Evolutionary conservation across 2,797 vertebrate species (phyloP).

Genomic region (Lepilemur ruficaudatus): DNA sequence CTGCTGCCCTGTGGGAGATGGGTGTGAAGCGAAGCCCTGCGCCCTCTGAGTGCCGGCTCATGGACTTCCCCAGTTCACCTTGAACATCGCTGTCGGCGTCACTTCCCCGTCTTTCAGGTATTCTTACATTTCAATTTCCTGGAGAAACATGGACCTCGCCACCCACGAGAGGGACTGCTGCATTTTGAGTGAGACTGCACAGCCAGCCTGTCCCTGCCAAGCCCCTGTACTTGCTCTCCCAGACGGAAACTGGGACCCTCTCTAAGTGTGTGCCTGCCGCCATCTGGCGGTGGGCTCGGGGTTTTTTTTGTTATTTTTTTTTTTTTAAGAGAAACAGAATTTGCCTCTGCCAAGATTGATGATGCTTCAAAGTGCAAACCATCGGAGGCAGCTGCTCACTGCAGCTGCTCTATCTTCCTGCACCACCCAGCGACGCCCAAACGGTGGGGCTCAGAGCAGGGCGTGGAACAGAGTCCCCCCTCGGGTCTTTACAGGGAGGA

Average conservation of each 20-base stretch:
- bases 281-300: not conserved
- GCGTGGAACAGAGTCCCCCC: not conserved
- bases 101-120: not conserved
- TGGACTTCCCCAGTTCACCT: not conserved
- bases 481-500: too few relatives aligned
- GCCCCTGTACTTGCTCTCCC: not conserved
- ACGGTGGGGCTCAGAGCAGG: not conserved
- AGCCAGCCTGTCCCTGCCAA: too few relatives aligned
- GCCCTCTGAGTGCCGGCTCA: fast-evolving
- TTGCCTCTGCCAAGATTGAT: not conserved
- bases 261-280: not conserved
- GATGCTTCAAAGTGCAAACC: not conserved
- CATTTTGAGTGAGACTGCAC: not conserved
- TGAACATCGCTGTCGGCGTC: fast-evolving
- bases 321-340: not conserved
- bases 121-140: not conserved
- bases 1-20: fast-evolving
- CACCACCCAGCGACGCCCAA: too few relatives aligned
- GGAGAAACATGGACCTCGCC: not conserved
- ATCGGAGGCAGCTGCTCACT: fast-evolving
- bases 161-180: fast-evolving
- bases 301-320: not conserved
- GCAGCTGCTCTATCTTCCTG: not conserved
- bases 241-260: not conserved
- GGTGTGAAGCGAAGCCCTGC: not conserved